Evolutionary conservation across 2,888 invertebrate species (phyloP).

Genomic region (Cryptus armator): DNA sequence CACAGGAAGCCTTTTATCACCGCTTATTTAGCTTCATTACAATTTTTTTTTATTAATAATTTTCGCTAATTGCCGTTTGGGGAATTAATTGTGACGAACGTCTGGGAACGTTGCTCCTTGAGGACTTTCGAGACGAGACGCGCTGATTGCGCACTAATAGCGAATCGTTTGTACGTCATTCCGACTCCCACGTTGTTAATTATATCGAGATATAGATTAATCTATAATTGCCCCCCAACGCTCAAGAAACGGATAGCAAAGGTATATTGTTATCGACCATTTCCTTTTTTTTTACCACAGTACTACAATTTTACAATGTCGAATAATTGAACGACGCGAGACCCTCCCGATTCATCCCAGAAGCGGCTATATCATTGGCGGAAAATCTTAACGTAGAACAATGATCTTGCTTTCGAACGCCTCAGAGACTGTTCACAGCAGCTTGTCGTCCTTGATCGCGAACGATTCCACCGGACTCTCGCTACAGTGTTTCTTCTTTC

Average conservation of each 20-base stretch:
- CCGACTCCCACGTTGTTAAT: constrained; percentile 68
- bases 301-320: neutral
- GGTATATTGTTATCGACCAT: too few relatives aligned
- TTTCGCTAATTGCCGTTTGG: constrained; percentile 82
- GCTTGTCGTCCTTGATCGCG: constrained; percentile 46
- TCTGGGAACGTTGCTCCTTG: constrained; percentile 76
- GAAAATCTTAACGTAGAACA: constrained; percentile 47
- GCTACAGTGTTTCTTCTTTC: constrained; percentile 22
- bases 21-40: constrained; percentile 68
- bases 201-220: constrained; percentile 76
- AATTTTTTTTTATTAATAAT: constrained; percentile 71
- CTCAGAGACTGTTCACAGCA: constrained; percentile 7
- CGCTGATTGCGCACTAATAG: constrained; percentile 36
- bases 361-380: constrained; percentile 5
- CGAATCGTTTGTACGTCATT: neutral
- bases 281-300: too few relatives aligned
- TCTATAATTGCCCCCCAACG: constrained; percentile 77
- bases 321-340: neutral
- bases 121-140: constrained; percentile 14
- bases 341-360: neutral
- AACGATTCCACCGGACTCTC: constrained; percentile 29
- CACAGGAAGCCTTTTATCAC: constrained; percentile 83
- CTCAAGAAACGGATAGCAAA: neutral
- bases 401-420: constrained; percentile 36
- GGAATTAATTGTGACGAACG: constrained; percentile 79